phyloP scores from a whole-genome alignment of 1,140 invertebrate genomes.

The Drosophila nigromelanica region DNA sequence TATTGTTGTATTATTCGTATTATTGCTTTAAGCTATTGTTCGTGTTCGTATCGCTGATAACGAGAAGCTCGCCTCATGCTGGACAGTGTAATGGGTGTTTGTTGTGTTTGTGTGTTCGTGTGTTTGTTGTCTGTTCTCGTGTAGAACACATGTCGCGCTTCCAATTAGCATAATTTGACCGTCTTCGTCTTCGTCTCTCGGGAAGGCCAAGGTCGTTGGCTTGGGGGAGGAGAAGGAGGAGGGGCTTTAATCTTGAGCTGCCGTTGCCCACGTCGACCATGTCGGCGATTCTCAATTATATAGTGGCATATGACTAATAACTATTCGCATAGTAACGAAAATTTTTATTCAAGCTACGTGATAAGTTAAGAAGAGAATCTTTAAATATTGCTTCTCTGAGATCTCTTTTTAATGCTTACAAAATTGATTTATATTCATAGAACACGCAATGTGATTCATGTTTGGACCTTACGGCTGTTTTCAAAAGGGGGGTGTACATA shows the following conservation, averaged over 20 bases:
- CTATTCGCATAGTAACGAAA: slow-evolving; percentile 21
- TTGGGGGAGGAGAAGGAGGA: slow-evolving; percentile 4
- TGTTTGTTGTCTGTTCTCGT: too few species aligned
- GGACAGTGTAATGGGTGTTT: slow-evolving; percentile 25
- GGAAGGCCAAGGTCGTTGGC: slow-evolving; percentile 45
- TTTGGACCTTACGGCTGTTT: background rate
- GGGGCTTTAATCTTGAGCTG: background rate
- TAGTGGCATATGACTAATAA: background rate
- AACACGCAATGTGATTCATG: slow-evolving; percentile 8
- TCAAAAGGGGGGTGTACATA: background rate
- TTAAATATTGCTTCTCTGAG: background rate
- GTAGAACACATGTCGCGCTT: slow-evolving; percentile 24
- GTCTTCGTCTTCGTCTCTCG: background rate
- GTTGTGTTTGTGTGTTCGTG: background rate
- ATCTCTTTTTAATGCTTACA: background rate
- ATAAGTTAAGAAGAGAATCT: background rate
- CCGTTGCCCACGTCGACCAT: background rate
- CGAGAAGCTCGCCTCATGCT: slow-evolving; percentile 6
- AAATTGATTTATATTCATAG: slow-evolving; percentile 4
- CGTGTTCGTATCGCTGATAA: slow-evolving; percentile 42
- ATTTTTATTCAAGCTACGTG: slow-evolving; percentile 6
- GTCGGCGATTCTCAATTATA: background rate
- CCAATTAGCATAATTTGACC: slow-evolving; percentile 46
- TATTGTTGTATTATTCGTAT: slow-evolving; percentile 54
- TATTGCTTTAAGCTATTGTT: slow-evolving; percentile 57